A percentile compares a stretch with the other conserved stretches of the same genome.
Conservation (phyloP, 2,888 invertebrate genomes). For the Drosophila multiciliata region DNA sequence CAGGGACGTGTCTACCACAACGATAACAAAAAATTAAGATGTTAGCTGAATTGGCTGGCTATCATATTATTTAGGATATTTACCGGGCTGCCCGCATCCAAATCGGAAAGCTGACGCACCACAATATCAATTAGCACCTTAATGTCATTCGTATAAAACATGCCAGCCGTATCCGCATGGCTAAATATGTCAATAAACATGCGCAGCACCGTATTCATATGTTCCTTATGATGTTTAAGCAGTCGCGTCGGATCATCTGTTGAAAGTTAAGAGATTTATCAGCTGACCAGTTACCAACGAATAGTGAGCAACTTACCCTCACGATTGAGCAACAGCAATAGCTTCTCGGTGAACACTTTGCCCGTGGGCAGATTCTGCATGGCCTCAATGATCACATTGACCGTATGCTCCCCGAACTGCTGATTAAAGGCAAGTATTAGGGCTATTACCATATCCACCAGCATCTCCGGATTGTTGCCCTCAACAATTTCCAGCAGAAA, state of each 20-base stretch:
- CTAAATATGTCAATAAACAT: constrained; percentile 94
- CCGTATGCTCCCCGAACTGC: constrained; percentile 90
- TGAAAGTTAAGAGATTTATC: background rate
- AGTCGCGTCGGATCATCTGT: constrained; percentile 94
- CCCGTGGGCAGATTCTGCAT: constrained; percentile 89
- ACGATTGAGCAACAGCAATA: constrained; percentile 93
- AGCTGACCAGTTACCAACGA: too few relatives aligned
- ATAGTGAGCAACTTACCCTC: constrained; percentile 88
- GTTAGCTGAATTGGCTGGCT: background rate
- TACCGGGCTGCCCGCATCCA: constrained; percentile 94
- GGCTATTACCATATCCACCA: constrained; percentile 93
- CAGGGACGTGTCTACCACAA: constrained; percentile 88
- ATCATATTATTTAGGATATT: constrained; percentile 40
- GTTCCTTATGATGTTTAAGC: constrained; percentile 91
- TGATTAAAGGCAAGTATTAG: constrained; percentile 95
- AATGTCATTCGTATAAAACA: constrained; percentile 97
- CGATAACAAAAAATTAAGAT: background rate
- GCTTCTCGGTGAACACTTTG: constrained; percentile 96
- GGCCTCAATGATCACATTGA: constrained; percentile 90
- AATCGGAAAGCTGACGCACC: constrained; percentile 94
- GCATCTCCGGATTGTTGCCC: constrained; percentile 92
- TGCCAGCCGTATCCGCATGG: constrained; percentile 90
- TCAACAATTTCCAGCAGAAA: constrained; percentile 94
- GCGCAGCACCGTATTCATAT: constrained; percentile 94
- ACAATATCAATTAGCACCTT: constrained; percentile 97